These are phyloP conservation scores for Tipula vernalis DNA, from an alignment of 2,888 invertebrate genomes.

Conservation along the genomic window DNA sequence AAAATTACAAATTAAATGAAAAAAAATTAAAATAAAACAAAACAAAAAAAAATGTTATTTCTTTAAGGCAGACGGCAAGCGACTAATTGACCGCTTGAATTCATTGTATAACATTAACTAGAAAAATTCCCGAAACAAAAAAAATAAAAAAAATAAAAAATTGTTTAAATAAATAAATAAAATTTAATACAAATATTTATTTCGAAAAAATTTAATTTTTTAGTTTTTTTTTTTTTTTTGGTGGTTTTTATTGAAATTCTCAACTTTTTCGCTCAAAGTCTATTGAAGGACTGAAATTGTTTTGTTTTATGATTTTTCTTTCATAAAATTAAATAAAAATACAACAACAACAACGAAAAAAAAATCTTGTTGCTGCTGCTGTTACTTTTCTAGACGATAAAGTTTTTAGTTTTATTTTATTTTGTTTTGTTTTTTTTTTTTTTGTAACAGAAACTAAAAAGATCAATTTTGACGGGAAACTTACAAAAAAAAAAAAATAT, in stretches of 20 bases:
- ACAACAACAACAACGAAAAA: not conserved
- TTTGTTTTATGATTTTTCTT: not conserved
- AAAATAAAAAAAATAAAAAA: not conserved
- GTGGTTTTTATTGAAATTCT: constrained; percentile 5
- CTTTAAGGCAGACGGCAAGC: constrained; percentile 26
- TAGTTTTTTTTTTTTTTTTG: not conserved
- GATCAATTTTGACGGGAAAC: not conserved
- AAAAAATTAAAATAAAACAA: not conserved
- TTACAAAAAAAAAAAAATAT: not conserved
- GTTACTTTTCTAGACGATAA: not conserved
- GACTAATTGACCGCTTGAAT: constrained; percentile 28
- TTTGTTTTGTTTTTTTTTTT: not conserved
- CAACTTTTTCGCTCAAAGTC: constrained; percentile 20
- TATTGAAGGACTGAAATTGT: constrained; percentile 20
- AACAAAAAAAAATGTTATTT: not conserved
- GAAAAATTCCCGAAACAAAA: not conserved
- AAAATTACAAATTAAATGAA: not conserved
- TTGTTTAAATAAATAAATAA: not conserved
- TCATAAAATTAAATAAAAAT: not conserved
- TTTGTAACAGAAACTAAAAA: not conserved
- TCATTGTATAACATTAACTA: not conserved
- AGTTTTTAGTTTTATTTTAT: not conserved
- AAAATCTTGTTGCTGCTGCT: not conserved
- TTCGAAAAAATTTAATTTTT: constrained; percentile 7
- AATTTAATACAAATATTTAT: constrained; percentile 11